Base-by-base conservation (phyloP, 2,888 invertebrate genomes). In the Drosophila acutilabella region DNA sequence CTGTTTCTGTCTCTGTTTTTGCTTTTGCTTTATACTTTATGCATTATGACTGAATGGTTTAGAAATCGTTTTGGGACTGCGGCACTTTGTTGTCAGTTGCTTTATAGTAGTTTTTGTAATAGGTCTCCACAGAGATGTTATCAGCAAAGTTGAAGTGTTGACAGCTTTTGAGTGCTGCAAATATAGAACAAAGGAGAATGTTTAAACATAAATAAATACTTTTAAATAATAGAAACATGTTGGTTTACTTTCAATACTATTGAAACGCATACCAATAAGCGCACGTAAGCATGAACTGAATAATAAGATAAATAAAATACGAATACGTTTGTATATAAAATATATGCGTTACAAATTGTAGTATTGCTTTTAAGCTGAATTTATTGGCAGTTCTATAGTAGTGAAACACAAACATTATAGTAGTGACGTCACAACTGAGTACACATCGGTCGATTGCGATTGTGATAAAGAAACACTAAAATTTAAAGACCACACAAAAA, bases 21-120 rank as follows among this genome's bases (percentile, higher is more conserved):
- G 18, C 16, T 45, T 52, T 50, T 38, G 36, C 51, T 65, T 54
- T 62, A 65, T 66, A 51, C 74, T 50, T 74, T 65, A 65, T 79
- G 76, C 66, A 58, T 74, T 81, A 74, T 65, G 75, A 74, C 59
- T 74, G 87, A 82, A 85, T 70, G 81, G 77, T 88, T 86, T 80
- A 74, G 84, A 86, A 83, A 83, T 72, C 88, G 78, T 80, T 81
- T 64, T 76, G 83, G 83, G 82, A 71, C 80, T 67, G 78, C 67
- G 80, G 59, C 78, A 76, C 68, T 80, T 80, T 72, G 80, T 66
- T 81, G 69, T 54, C 30, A 61, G 82, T 74, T 75, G 74, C 78
- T 78, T 74, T 57, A 47, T 44, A 23, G 62, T 75, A 59, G 73
- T 74, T 80, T 59, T 50, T 71, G 67, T 76, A 80, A 79, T 75